Evolutionary conservation across 2,113 vertebrate genomes (phyloP), one percentile per base, ranked within the genome.

Genomic region (Piaya cayana): DNA sequence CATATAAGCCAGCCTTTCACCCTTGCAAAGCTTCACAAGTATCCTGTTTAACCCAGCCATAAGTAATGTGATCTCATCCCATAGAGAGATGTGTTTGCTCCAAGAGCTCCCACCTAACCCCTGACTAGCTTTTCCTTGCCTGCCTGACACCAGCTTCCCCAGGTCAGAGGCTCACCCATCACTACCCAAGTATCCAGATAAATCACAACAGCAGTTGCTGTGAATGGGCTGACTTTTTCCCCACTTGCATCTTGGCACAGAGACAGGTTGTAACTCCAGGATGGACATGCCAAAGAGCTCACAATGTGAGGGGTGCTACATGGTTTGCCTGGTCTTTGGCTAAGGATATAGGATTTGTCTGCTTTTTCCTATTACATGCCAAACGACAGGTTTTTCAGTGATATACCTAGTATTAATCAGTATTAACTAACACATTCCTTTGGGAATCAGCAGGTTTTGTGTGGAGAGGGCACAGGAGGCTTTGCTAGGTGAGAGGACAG

Each of bases 11-110:
- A 79, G 32, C 2, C 13, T 30, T 27, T 52, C 60, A 88, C 60
- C 37, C 2, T 2, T 22, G 29, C 36, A 63, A 76, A 14, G 22
- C 39, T 85, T 45, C 39, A 55, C 9, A 36, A 69, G 39, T 30
- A 49, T 15, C 21, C 20, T 0, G 1, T 39, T 39, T 49, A 82
- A 27, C 9, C 8, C 39, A 59, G 12, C 25, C 45, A 26, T 0
- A 50, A 53, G 26, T 3, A 56, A 27, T 0, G 6, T 82, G 26
- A 25, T 85, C 36, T 52, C n/a, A 71, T 43, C 12, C 69, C 77
- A 20, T 0, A 36, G 23, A 59, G 23, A 59, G 21, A 63, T 55
- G 21, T 64, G 39, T n/a, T 53, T 76, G 39, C 34, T 78, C 7
- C n/a, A n/a, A 25, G 5, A 32, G n/a, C 25, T 90, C 36, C 32